Percentiles rank a stretch among this genome's conserved stretches.
These are phyloP conservation scores for Acestrorhynchus altus DNA, from an alignment of 2,797 vertebrate species.

Conservation along the genomic window DNA sequence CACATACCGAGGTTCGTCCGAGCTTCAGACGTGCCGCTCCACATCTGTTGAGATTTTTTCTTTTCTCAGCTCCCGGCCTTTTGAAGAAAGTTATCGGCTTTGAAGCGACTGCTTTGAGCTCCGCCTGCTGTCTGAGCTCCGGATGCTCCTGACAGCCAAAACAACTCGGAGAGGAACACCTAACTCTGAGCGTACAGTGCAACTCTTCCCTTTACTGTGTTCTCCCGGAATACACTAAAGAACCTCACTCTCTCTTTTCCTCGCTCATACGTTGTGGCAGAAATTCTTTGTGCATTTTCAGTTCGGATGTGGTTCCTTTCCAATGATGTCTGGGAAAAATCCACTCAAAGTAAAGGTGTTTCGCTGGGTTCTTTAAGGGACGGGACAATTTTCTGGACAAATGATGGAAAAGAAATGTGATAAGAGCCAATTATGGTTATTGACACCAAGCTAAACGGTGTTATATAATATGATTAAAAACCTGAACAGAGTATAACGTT, in stretches of 20 bases:
- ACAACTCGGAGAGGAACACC: background rate
- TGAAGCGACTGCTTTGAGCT: background rate
- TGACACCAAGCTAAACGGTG: too few relatives aligned
- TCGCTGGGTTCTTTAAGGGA: background rate
- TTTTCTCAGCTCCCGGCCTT: background rate
- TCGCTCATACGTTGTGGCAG: background rate
- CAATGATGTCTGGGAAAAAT: background rate
- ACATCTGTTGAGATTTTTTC: background rate
- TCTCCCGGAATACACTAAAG: background rate
- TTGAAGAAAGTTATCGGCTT: constrained; percentile 12
- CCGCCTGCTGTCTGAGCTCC: background rate
- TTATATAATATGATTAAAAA: too few relatives aligned
- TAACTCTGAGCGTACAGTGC: background rate
- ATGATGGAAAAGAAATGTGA: too few relatives aligned
- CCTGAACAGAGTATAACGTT: too few relatives aligned
- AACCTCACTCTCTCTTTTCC: background rate
- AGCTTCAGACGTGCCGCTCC: background rate
- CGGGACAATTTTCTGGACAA: too few relatives aligned
- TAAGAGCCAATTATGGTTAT: too few relatives aligned
- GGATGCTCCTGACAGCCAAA: background rate
- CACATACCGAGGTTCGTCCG: background rate
- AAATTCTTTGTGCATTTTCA: background rate
- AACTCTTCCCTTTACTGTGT: background rate
- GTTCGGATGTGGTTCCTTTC: background rate
- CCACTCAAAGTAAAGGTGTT: too few relatives aligned